Evolutionary conservation across 2,113 vertebrate genomes (phyloP).

Genomic region (Abramis brama): DNA sequence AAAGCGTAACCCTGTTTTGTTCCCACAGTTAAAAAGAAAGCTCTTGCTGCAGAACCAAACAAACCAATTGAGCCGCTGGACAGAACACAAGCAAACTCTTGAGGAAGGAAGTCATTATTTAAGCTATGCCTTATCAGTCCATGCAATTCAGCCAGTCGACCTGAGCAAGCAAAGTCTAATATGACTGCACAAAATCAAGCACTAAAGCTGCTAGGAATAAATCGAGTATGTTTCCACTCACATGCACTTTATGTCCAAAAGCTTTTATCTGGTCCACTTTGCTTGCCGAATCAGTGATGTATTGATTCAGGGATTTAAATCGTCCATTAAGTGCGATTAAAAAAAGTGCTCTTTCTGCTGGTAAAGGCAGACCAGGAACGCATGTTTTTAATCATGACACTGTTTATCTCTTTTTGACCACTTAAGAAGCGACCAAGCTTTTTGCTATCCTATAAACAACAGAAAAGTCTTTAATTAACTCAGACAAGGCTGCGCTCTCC

Average conservation of each 20-base stretch:
- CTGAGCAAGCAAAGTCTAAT: not conserved
- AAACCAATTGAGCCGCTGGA: not conserved
- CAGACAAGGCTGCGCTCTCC: not conserved
- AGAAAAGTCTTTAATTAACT: not conserved
- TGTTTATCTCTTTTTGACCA: constrained; percentile 15
- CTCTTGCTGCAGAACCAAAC: not conserved
- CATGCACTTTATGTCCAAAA: constrained; percentile 29
- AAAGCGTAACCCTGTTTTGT: not conserved
- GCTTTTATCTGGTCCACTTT: constrained; percentile 8
- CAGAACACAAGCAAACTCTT: constrained; percentile 19
- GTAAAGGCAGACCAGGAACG: not conserved
- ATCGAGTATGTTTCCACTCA: constrained; percentile 7
- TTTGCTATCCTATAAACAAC: not conserved
- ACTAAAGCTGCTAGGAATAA: not conserved
- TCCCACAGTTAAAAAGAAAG: not conserved
- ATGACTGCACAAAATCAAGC: not conserved
- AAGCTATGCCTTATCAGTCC: constrained; percentile 45
- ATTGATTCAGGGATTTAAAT: constrained; percentile 32
- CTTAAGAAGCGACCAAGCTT: constrained; percentile 7
- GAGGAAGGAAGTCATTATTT: constrained; percentile 54
- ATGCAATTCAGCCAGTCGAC: not conserved
- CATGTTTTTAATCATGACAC: constrained; percentile 18
- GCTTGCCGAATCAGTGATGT: constrained; percentile 5
- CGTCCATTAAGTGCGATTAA: constrained; percentile 12
- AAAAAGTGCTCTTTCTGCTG: constrained; percentile 17